Conservation (phyloP, 2,888 invertebrate genomes). For the Trichogramma dendrolimi region DNA sequence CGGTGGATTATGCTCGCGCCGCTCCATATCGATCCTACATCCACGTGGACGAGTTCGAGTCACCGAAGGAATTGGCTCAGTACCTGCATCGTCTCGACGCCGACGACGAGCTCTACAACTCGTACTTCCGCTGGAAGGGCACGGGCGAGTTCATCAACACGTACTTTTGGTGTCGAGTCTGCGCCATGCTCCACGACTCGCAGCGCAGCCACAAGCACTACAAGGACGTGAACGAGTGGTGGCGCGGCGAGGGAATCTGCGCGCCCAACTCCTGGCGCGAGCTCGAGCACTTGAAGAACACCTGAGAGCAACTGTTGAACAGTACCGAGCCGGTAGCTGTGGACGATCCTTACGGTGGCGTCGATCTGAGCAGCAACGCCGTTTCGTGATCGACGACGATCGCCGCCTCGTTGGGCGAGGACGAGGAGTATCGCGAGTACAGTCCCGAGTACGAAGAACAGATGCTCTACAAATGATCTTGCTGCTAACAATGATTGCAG, state of each 20-base stretch:
- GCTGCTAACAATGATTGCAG: too few relatives aligned
- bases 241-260: conserved; percentile 79
- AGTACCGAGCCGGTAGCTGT: too few relatives aligned
- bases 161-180: conserved; percentile 87
- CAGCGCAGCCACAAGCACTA: conserved; percentile 61
- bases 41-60: conserved; percentile 91
- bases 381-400: too few relatives aligned
- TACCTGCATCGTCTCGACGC: conserved; percentile 81
- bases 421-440: too few relatives aligned
- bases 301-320: conserved; percentile 17
- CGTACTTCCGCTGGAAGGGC: conserved; percentile 91
- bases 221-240: conserved; percentile 87
- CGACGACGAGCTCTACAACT: conserved; percentile 87
- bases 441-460: too few relatives aligned
- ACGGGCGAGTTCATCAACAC: conserved; percentile 96
- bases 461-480: too few relatives aligned
- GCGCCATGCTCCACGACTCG: conserved; percentile 76
- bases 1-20: conserved; percentile 82
- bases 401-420: too few relatives aligned
- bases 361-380: too few relatives aligned
- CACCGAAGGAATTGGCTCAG: conserved; percentile 79
- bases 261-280: conserved; percentile 69
- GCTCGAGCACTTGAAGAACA: conserved; percentile 33
- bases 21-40: conserved; percentile 90
- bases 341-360: too few relatives aligned